Evolutionary conservation across 2,888 invertebrate species (phyloP), one percentile per base, ranked within the genome.

Genomic region (Melitaea athalia): DNA sequence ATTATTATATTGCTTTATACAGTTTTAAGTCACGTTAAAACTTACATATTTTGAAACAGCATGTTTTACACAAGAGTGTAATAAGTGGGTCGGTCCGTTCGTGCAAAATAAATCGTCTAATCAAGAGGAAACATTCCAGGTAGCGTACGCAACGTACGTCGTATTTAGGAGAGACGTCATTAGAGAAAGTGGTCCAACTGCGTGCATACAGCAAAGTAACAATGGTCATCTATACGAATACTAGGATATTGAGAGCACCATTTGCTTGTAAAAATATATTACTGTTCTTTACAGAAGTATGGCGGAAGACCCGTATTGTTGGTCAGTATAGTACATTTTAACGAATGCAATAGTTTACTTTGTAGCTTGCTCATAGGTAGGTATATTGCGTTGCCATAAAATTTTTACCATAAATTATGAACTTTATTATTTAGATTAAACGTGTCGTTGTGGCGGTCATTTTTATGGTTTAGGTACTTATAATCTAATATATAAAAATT

Each of bases 161-260:
- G 53, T 63, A 68, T 62, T 71, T 65, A 42, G 61, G 61, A 67
- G 69, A 72, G 70, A 75, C 78, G 77, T 88, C 87, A 88, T 81
- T 78, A 76, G 84, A 77, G 89, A 90, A 90, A 89, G 91, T 88
- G 79, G 80, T 77, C 76, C 77, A 74, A 53, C 65, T 11, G 59
- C 64, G 33, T 64, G 60, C 64, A n/a, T 31, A 67, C 59, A 68
- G 65, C 65, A 55, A 64, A 59, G 33, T 63, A 61, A 69, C 63
- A 71, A 60, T 65, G 55, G 63, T 57, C 49, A 42, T 45, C 63
- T 61, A 50, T 52, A 57, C 17, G 24, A 50, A 15, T 17, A 59
- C 67, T 67, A 33, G 33, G 12, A 61, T 61, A 67, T 67, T 38
- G 49, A 67, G 61, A 67, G 24, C 61, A 55, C 49, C 38, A 62